Evolutionary conservation across 2,888 invertebrate species (phyloP).

Genomic region (Erannis defoliaria): DNA sequence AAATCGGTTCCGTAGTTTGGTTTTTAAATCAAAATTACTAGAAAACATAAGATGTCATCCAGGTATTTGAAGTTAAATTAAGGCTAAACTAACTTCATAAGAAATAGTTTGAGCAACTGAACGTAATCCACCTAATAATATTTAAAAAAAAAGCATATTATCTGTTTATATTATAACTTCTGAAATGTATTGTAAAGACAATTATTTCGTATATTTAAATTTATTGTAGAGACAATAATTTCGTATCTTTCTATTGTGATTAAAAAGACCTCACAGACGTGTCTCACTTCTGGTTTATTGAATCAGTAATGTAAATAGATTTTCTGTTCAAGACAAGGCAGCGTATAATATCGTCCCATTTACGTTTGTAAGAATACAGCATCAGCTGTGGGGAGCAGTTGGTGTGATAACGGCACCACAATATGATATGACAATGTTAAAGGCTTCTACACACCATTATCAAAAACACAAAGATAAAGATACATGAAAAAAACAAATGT

Average conservation of each 20-base stretch:
- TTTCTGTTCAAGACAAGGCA: background rate
- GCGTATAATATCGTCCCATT: conserved; percentile 7
- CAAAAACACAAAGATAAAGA: no score
- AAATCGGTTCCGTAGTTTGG: no score
- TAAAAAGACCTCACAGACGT: background rate
- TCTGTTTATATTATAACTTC: background rate
- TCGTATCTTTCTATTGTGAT: background rate
- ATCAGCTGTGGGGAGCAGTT: conserved; percentile 10
- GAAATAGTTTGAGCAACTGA: no score
- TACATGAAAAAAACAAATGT: no score
- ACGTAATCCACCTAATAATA: no score
- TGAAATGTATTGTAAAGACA: no score
- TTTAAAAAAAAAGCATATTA: no score
- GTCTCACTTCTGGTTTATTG: conserved; percentile 9
- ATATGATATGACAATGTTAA: conserved; percentile 2
- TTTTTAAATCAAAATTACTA: no score
- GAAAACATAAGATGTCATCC: no score
- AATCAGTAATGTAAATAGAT: background rate
- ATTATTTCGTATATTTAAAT: background rate
- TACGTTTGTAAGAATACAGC: background rate
- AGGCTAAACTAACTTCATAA: no score
- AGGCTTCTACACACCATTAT: background rate
- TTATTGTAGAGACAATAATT: background rate
- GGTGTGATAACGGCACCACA: conserved; percentile 5
- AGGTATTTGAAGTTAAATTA: no score